Evolutionary conservation across 2,888 invertebrate species (phyloP).

Genomic region (Noctua janthina): DNA sequence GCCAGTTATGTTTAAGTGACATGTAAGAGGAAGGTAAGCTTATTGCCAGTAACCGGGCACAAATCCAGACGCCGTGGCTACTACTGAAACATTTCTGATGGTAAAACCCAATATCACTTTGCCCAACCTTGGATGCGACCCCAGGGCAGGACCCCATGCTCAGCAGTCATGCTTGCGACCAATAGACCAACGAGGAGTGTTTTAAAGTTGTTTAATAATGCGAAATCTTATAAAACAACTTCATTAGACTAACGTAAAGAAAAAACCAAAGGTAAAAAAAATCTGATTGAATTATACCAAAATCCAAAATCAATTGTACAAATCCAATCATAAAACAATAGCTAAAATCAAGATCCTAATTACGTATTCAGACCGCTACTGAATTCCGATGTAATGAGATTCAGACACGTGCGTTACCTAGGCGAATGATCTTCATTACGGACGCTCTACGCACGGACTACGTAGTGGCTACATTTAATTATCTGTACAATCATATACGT

Average conservation of each 20-base stretch:
- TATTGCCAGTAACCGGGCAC: not conserved
- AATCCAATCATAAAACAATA: conserved; percentile 14
- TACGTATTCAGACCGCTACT: conserved; percentile 25
- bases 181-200: not conserved
- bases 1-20: not conserved
- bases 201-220: not conserved
- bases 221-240: not conserved
- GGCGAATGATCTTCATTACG: conserved; percentile 38
- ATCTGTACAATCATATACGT: not conserved
- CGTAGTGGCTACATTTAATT: conserved; percentile 4
- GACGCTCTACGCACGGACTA: conserved; percentile 2
- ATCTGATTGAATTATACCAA: not conserved
- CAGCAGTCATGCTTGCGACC: not conserved
- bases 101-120: not conserved
- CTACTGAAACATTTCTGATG: not conserved
- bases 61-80: not conserved
- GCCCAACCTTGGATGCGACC: too few species aligned
- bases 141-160: not conserved
- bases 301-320: conserved; percentile 4
- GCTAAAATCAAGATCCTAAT: conserved; percentile 23
- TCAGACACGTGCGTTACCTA: conserved; percentile 44
- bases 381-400: conserved; percentile 36
- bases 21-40: not conserved
- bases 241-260: not conserved
- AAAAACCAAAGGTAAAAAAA: not conserved